Percentiles rank a stretch among this genome's conserved stretches.
Evolutionary conservation across 1,140 invertebrate species (phyloP).

Genomic region (Vollenhovia emeryi): DNA sequence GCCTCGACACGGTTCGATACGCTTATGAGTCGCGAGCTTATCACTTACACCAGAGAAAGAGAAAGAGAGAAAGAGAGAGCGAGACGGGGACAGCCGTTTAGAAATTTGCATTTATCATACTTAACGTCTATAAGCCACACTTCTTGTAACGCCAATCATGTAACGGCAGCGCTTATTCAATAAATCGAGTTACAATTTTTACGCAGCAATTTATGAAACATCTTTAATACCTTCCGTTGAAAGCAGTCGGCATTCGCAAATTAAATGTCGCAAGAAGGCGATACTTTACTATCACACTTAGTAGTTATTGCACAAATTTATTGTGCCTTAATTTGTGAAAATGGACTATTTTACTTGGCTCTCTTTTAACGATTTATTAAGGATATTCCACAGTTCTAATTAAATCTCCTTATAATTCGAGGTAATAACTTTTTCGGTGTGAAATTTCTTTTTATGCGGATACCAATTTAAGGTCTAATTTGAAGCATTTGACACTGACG

Average conservation of each 20-base stretch:
- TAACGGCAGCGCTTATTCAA: slow-evolving; percentile 23
- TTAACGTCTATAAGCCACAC: slow-evolving; percentile 10
- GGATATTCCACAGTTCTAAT: background rate
- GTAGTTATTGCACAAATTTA: background rate
- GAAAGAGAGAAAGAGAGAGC: background rate
- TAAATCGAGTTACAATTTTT: slow-evolving; percentile 12
- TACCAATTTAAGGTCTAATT: background rate
- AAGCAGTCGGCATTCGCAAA: background rate
- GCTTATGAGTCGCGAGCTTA: slow-evolving; percentile 52
- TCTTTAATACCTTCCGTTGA: background rate
- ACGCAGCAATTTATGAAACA: background rate
- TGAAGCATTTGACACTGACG: background rate
- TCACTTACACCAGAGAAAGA: slow-evolving; percentile 13
- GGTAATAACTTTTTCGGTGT: background rate
- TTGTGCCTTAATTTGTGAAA: background rate
- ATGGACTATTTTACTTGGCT: background rate
- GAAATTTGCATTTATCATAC: slow-evolving; percentile 54
- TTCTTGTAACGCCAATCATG: slow-evolving; percentile 13
- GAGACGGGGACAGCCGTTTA: slow-evolving; percentile 11
- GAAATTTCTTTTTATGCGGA: background rate
- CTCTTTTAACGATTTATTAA: background rate
- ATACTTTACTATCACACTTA: background rate
- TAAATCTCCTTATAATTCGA: background rate
- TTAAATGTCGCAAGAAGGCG: background rate
- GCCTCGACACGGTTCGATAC: slow-evolving; percentile 53